Base-by-base conservation (phyloP, 1,140 invertebrate species). In the Galleria mellonella region DNA sequence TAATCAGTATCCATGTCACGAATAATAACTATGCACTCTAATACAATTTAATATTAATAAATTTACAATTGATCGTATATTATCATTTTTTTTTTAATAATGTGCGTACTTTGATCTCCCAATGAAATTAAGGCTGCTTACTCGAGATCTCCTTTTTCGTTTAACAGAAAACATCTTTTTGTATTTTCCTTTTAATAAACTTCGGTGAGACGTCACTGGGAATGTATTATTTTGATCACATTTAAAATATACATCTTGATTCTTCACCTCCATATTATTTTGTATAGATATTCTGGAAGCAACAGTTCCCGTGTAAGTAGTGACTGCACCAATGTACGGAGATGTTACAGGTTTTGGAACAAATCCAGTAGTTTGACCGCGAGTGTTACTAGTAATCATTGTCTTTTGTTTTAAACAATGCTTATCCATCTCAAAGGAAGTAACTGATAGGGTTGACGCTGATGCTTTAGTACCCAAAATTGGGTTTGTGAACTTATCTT, bases 401-500 rank as follows among this genome's bases (percentile, higher is more conserved):
- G 3, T 58, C 63, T 15, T 69, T 64, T 17, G 1, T 11, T 65
- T 63, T 2, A 62, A 66, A 42, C 67, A 69, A 32, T 68, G 48
- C 7, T 47, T 51, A 43, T 69, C 62, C 41, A 63, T 55, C 23
- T 72, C 72, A 3, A 62, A 46, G 10, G 74, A 72, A 40, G 51
- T 65, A 4, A 55, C 51, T 7, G 66, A 68, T 27, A 51, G 54
- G 2, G 62, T 63, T 30, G 63, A 64, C 30, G 59, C 37, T 13
- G 63, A 69, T 13, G 51, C n/a, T 15, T 37, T 55, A 9, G 30
- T 50, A 29, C 59, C 61, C 42, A 60, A 23, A 23, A 23, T 40
- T 8, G 64, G 64, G 45, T 49, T 69, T 9, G 72, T 75, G 49
- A 12, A 69, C 54, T 78, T 77, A 51, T 78, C 69, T 50, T 78